Conservation (phyloP, 2,888 invertebrate genomes). For the Hypomecis punctinalis region DNA sequence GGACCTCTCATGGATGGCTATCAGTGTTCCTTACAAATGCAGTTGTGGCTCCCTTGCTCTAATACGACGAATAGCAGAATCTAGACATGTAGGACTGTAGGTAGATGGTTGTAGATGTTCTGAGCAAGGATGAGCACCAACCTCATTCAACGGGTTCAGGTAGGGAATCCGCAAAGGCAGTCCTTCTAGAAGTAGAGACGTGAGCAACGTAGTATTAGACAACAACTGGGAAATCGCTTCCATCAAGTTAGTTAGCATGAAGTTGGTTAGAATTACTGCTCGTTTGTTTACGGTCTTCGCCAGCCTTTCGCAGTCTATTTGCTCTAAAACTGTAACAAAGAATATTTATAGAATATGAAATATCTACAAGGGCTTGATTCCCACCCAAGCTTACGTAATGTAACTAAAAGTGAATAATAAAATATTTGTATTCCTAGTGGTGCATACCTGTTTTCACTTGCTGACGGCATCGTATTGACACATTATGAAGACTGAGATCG, state of each 20-base stretch:
- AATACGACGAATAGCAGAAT: no score
- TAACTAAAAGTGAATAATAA: no score
- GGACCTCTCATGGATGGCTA: no score
- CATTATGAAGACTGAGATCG: constrained; percentile 89
- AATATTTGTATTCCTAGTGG: neutral
- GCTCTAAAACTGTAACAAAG: constrained; percentile 68
- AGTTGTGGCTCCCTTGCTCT: no score
- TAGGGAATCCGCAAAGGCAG: constrained; percentile 89
- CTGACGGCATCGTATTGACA: constrained; percentile 87
- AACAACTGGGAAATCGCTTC: constrained; percentile 87
- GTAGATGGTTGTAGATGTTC: no score
- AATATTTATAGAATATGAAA: no score
- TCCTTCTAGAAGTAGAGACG: constrained; percentile 88
- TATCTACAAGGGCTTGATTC: no score
- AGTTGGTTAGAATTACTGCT: constrained; percentile 88
- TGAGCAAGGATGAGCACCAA: constrained; percentile 38
- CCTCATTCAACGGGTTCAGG: constrained; percentile 86
- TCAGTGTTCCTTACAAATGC: no score
- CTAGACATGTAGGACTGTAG: no score
- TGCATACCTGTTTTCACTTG: constrained; percentile 72
- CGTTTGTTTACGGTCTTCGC: constrained; percentile 87
- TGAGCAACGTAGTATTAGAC: constrained; percentile 86
- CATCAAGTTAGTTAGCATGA: constrained; percentile 87
- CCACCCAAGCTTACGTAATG: no score
- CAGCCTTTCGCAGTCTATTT: constrained; percentile 83